Conservation (phyloP, 2,113 vertebrate species). For the Saguinus midas region DNA sequence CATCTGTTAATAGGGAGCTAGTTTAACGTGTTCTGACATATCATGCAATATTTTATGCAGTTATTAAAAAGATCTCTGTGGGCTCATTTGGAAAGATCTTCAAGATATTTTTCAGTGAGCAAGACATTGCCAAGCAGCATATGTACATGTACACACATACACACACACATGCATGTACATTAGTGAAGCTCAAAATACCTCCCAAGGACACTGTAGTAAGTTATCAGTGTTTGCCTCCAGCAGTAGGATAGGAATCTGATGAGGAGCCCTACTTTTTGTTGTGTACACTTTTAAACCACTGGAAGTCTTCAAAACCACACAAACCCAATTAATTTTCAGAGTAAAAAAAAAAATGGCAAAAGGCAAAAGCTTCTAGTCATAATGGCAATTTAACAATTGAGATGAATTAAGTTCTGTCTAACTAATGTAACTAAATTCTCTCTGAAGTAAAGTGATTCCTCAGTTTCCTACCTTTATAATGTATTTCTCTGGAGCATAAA, state of each 20-base stretch:
- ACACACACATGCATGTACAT: not conserved
- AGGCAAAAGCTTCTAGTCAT: not conserved
- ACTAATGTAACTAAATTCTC: not conserved
- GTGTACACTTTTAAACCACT: not conserved
- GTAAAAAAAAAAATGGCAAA: not conserved
- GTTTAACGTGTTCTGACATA: not conserved
- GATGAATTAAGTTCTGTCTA: not conserved
- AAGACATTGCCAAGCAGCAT: not conserved
- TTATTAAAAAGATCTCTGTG: not conserved
- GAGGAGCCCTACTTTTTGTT: not conserved
- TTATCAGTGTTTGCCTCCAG: not conserved
- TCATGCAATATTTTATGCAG: not conserved
- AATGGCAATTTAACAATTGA: not conserved
- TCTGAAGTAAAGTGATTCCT: not conserved
- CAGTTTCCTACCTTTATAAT: not conserved
- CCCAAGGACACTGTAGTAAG: not conserved
- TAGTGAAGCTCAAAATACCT: not conserved
- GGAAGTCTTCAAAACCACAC: not conserved
- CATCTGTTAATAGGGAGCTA: not conserved
- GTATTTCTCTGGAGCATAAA: not conserved
- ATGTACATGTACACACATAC: too few relatives aligned
- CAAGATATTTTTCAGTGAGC: not conserved
- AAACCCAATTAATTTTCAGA: not conserved
- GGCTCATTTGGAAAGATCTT: not conserved
- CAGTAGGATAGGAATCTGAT: not conserved